Conservation (phyloP, 2,888 invertebrate species). For the Agrypnus murinus region DNA sequence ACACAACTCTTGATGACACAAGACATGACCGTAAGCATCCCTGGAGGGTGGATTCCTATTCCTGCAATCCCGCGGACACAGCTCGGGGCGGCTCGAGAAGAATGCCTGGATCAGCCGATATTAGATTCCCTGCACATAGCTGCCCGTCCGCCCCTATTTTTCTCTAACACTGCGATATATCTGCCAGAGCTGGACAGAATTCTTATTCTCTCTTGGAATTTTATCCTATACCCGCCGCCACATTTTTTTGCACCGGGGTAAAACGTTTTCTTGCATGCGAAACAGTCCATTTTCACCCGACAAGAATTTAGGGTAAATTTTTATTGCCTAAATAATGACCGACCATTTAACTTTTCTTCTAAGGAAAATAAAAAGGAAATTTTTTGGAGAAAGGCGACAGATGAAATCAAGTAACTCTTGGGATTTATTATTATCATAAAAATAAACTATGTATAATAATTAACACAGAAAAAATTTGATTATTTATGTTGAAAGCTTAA, state of each 20-base stretch:
- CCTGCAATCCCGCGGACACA: conserved; percentile 69
- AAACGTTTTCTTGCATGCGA: conserved; percentile 43
- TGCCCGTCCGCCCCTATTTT: conserved; percentile 62
- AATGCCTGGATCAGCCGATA: conserved; percentile 69
- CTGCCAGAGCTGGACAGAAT: conserved; percentile 62
- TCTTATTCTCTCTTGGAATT: conserved; percentile 57
- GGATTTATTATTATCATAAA: too few relatives aligned
- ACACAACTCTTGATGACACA: conserved; percentile 39
- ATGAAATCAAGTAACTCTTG: too few relatives aligned
- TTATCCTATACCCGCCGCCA: conserved; percentile 35
- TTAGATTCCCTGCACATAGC: conserved; percentile 68
- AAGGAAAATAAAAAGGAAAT: neutral
- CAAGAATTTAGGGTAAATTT: conserved; percentile 34
- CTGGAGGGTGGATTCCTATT: conserved; percentile 64
- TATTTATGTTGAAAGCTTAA: too few relatives aligned
- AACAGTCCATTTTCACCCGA: conserved; percentile 35
- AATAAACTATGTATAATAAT: too few relatives aligned
- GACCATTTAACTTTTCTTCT: neutral
- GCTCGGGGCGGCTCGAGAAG: conserved; percentile 67
- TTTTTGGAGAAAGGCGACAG: too few relatives aligned
- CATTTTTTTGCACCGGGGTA: conserved; percentile 32
- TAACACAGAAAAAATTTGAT: too few relatives aligned
- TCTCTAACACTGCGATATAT: conserved; percentile 61
- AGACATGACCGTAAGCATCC: conserved; percentile 52
- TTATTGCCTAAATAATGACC: conserved; percentile 32